Base-by-base conservation (phyloP, 2,888 invertebrate species). In the Oscheius onirici region DNA sequence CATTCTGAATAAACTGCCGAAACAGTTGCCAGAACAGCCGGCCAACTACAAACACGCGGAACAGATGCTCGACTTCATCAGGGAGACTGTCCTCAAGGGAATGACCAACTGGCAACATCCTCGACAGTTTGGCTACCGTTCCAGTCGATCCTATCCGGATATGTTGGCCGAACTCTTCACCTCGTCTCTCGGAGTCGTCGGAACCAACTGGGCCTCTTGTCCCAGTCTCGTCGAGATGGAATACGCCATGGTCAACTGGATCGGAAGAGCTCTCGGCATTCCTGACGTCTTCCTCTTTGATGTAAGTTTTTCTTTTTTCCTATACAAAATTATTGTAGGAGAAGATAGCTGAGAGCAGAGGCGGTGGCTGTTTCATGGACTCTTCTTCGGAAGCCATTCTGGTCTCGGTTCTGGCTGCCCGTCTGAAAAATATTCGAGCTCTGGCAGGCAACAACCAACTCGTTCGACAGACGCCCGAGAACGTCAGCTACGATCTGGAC, bases 321-420 rank as follows among this genome's bases (percentile, higher is more conserved):
- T n/a, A 6, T 10, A 52, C 3, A n/a, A n/a, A 52, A 52, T 26
- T 5, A 22, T 22, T 52, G n/a, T 24, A 60, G 44, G 63, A 63
- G 3, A 49, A 63, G 24, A 26, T 49, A 2, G 34, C 17, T 8
- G 17, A n/a, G 15, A 63, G 63, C 22, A 20, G 13, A 26, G 58
- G 68, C 24, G 69, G 65, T 6, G 61, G 68, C 8, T 51, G 58
- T 28, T 72, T 74, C 44, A 87, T 95, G 93, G 94, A 94, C 0
- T 94, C 96, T 10, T 93, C 95, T 0, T 95, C 95, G 83, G 97
- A 97, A 88, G 92, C 95, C 0, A 97, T 97, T 0, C 90, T 95
- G 66, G 93, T 96, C 0, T 93, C 94, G 75, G 90, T 97, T 1
- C 90, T 97, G 73, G 96, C 97, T 1, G 97, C 96, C 0, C 91